Evolutionary conservation across 35 echinoderm and acorn worm species (phyloP), one percentile per base, ranked within the genome.

Genomic region (Hemicentrotus pulcherrimus): DNA sequence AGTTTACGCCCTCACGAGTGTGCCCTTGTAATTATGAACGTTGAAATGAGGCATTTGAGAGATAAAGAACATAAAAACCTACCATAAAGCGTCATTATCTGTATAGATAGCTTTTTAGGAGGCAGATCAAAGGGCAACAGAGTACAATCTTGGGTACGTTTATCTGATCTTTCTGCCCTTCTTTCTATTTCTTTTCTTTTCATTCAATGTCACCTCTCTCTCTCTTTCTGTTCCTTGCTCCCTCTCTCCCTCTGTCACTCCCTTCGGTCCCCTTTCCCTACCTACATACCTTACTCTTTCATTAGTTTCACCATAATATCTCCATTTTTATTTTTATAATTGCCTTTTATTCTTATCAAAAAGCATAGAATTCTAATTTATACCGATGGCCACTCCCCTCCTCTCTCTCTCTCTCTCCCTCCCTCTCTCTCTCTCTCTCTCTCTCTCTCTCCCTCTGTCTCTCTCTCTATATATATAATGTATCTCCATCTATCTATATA

Each of bases 11-110:
- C 65, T n/a, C 24, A 18, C 28, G 65, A 78, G 65, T 78, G 65
- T 78, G 1, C 65, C 65, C 6, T 78, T 78, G 0, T 78, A 78
- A 78, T 78, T n/a, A 78, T 78, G 65, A 28, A 78, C 65, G 65
- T 78, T 28, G 65, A 78, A 78, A 78, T 28, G 65, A 78, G 65
- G 65, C 22, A 78, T 78, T 78, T 78, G 5, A 78, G 65, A 78
- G 65, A 78, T 78, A 78, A 78, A 78, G 65, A 78, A 78, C 65
- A 78, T 78, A 78, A 78, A 71, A 78, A 78, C 65, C 65, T 28
- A n/a, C 65, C 65, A 78, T 78, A 78, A 78, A 78, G 65, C 28
- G 19, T 24, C 65, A 78, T 78, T 78, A 78, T 78, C 65, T 78
- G 65, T n/a, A n/a, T n/a, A 28, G 65, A n/a, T 78, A 78, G 65